A percentile compares a stretch with the other conserved stretches of the same genome.
phyloP scores from a whole-genome alignment of 2,888 invertebrate species.

The Heliothis peltigera region DNA sequence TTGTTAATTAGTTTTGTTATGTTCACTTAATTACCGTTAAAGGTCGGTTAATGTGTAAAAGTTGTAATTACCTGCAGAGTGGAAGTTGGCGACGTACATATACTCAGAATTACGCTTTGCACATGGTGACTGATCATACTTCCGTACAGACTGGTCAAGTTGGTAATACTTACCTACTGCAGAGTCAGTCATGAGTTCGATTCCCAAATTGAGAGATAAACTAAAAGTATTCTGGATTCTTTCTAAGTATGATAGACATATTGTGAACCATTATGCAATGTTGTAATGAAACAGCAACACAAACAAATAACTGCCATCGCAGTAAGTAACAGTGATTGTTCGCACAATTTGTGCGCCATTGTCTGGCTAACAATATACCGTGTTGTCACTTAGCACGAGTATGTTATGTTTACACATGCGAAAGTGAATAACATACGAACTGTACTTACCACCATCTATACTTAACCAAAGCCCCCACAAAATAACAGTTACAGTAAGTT shows the following conservation, averaged over 20 bases:
- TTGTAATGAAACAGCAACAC: neutral
- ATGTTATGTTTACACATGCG: conserved; percentile 1
- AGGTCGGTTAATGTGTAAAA: neutral
- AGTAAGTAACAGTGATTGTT: conserved; percentile 20
- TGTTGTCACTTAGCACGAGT: conserved; percentile 13
- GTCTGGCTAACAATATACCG: conserved; percentile 23
- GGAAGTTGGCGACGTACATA: neutral
- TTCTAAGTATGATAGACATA: no score
- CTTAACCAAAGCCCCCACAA: no score
- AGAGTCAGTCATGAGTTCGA: no score
- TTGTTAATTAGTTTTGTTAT: neutral
- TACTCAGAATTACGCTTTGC: neutral
- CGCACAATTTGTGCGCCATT: conserved; percentile 39
- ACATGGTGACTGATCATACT: no score
- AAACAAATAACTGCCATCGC: conserved; percentile 2
- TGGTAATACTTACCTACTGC: no score
- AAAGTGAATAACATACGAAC: neutral
- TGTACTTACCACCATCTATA: no score
- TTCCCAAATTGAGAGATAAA: no score
- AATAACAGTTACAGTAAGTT: no score
- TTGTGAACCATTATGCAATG: neutral
- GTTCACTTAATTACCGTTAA: neutral
- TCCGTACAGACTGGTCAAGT: no score
- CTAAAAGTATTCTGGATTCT: no score
- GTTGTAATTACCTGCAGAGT: neutral